Conservation (phyloP, 2,797 vertebrate genomes). For the Pipistrellus pipistrellus region DNA sequence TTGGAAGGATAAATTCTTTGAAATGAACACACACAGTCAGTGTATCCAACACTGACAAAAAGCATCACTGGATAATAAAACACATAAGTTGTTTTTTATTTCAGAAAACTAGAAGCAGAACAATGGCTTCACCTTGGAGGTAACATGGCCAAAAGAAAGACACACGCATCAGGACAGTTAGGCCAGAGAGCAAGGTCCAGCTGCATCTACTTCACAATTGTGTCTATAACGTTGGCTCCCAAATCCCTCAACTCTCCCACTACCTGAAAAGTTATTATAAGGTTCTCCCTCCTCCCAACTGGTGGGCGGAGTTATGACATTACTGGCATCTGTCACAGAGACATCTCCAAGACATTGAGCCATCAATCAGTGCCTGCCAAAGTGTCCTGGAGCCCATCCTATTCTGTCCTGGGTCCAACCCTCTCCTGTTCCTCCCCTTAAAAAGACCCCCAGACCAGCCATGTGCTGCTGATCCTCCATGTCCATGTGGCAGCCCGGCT, state of each 20-base stretch:
- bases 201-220: not conserved
- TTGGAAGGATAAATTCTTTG: slow-evolving; percentile 40
- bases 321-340: no score
- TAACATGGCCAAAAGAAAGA: not conserved
- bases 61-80: not conserved
- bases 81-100: not conserved
- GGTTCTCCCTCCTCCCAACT: no score
- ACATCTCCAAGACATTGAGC: no score
- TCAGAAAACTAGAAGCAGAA: slow-evolving; percentile 20
- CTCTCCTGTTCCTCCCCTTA: no score
- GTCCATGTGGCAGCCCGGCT: no score
- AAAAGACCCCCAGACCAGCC: no score
- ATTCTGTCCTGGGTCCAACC: no score
- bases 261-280: not conserved
- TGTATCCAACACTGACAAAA: not conserved
- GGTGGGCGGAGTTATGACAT: no score
- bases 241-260: not conserved
- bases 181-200: not conserved
- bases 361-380: no score
- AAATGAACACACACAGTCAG: not conserved
- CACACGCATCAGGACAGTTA: not conserved
- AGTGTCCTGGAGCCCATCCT: no score
- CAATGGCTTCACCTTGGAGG: not conserved
- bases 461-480: no score
- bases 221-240: not conserved